Conservation (phyloP, 2,113 vertebrate genomes). For the Gorsachius goisagi region DNA sequence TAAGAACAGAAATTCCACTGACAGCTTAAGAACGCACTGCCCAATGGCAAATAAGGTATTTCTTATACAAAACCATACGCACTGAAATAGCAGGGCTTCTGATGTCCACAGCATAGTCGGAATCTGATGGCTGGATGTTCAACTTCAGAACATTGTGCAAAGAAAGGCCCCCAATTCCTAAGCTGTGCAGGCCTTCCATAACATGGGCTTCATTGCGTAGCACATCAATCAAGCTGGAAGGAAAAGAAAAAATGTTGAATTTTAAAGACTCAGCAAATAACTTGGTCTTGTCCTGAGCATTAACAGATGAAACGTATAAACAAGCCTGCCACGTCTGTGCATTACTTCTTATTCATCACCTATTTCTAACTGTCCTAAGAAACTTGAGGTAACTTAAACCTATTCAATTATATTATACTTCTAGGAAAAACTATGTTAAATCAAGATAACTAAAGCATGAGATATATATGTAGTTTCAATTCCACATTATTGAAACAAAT, state of each 20-base stretch:
- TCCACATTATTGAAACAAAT: not conserved
- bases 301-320: not conserved
- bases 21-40: not conserved
- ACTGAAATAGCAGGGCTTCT: slow-evolving; percentile 90
- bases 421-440: not conserved
- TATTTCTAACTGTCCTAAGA: not conserved
- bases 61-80: slow-evolving; percentile 39
- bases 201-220: slow-evolving; percentile 90
- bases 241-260: not conserved
- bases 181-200: slow-evolving; percentile 92
- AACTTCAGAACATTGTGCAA: slow-evolving; percentile 93
- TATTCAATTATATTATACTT: not conserved
- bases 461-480: not conserved
- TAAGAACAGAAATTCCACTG: not conserved
- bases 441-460: not conserved
- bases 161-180: slow-evolving; percentile 86
- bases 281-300: not conserved
- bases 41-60: not conserved
- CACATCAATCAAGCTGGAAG: slow-evolving; percentile 88
- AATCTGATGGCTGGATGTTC: slow-evolving; percentile 91
- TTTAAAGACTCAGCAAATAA: not conserved
- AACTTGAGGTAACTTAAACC: not conserved
- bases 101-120: slow-evolving; percentile 95
- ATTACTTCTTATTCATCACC: not conserved
- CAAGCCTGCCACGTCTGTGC: not conserved